phyloP scores from a whole-genome alignment of 2,113 vertebrate genomes.

The Callospermophilus lateralis region DNA sequence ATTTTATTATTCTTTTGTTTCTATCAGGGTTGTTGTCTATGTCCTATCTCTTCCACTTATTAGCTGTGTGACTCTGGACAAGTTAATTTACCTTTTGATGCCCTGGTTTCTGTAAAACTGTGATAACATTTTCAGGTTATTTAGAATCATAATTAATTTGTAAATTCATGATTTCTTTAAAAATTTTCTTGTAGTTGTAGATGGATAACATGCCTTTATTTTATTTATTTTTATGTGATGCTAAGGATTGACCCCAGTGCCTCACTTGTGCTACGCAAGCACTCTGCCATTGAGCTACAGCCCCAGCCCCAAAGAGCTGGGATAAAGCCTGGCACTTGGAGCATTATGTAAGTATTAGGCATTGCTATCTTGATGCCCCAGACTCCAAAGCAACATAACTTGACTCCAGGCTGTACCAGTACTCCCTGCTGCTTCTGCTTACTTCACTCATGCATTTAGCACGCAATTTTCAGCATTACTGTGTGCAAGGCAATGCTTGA shows the following conservation, averaged over 20 bases:
- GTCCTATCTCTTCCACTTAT: not conserved
- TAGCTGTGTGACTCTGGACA: not conserved
- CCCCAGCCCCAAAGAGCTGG: not conserved
- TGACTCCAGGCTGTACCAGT: not conserved
- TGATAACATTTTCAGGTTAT: not conserved
- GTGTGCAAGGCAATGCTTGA: not conserved
- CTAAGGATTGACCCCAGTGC: not conserved
- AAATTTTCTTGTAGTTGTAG: too few relatives aligned
- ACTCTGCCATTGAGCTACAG: not conserved
- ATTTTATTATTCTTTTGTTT: not conserved
- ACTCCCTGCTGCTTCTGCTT: not conserved
- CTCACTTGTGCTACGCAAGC: too few relatives aligned
- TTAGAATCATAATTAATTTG: not conserved
- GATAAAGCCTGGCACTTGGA: not conserved
- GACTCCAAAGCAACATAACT: not conserved
- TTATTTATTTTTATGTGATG: not conserved
- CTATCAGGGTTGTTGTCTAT: not conserved
- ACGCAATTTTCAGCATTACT: not conserved
- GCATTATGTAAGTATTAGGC: not conserved
- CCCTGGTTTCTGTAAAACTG: not conserved
- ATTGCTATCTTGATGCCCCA: not conserved
- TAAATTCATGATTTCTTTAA: not conserved
- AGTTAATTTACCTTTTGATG: not conserved
- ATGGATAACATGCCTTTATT: not conserved
- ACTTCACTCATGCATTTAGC: not conserved